A percentile compares a stretch with the other conserved stretches of the same genome.
These are phyloP conservation scores for Zosterops lateralis DNA, from an alignment of 2,113 vertebrate species.

Conservation along the genomic window DNA sequence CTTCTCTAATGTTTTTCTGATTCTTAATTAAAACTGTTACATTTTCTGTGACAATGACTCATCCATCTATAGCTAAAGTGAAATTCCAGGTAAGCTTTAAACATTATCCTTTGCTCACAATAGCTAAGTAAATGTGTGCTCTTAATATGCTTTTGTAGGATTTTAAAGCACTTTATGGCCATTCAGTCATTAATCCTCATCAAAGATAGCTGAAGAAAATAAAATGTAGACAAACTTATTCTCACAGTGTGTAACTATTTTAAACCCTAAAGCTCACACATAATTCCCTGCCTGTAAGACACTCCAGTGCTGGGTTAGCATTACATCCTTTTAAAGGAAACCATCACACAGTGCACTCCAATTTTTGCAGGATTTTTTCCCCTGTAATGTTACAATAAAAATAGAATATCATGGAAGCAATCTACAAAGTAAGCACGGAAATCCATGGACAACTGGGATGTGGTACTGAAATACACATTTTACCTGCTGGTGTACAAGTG, in stretches of 20 bases:
- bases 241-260: not conserved
- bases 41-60: conserved; percentile 29
- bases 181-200: conserved; percentile 39
- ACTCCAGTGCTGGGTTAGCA: not conserved
- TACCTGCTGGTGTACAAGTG: not conserved
- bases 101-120: conserved; percentile 11
- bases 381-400: not conserved
- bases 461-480: not conserved
- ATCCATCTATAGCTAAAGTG: not conserved
- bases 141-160: not conserved
- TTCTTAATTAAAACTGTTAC: not conserved
- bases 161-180: conserved; percentile 7
- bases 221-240: not conserved
- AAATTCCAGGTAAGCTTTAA: conserved; percentile 27
- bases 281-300: not conserved
- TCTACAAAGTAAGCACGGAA: not conserved
- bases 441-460: not conserved
- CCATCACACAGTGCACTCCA: not conserved
- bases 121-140: not conserved
- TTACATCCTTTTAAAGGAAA: not conserved
- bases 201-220: not conserved
- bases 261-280: not conserved
- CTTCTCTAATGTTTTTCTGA: not conserved
- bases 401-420: not conserved
- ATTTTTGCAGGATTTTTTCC: not conserved